Percentiles rank a stretch among this genome's conserved stretches.
These are phyloP conservation scores for Chaunax sp. DNA, from an alignment of 2,797 vertebrate genomes.

Conservation along the genomic window DNA sequence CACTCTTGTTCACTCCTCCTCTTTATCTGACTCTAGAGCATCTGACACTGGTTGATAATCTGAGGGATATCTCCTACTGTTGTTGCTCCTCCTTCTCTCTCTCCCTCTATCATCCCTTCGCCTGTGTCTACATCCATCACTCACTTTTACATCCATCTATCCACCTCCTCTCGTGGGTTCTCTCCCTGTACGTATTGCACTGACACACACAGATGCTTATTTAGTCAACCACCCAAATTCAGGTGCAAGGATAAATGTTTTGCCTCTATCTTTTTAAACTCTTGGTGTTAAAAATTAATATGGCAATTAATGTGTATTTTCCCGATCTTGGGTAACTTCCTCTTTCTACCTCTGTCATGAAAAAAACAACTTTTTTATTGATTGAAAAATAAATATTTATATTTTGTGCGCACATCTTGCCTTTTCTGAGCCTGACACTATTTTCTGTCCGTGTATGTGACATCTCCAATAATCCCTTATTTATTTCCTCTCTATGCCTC, in stretches of 20 bases:
- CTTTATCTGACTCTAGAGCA: slow-evolving; percentile 64
- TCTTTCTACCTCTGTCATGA: no score
- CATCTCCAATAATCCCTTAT: slow-evolving; percentile 65
- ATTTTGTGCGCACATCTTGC: slow-evolving; percentile 9
- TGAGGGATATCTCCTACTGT: slow-evolving; percentile 64
- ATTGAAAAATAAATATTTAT: no score
- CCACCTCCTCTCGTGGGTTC: not conserved
- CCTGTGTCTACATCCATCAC: slow-evolving; percentile 47
- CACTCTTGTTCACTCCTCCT: slow-evolving; percentile 55
- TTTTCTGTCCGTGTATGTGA: slow-evolving; percentile 49
- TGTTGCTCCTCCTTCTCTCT: slow-evolving; percentile 74
- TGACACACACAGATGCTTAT: not conserved
- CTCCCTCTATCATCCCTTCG: slow-evolving; percentile 46
- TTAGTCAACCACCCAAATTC: not conserved
- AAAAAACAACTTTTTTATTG: no score
- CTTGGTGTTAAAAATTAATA: no score
- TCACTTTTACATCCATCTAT: slow-evolving; percentile 37
- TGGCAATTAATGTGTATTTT: not conserved
- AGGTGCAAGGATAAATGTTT: not conserved
- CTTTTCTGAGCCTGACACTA: slow-evolving; percentile 30
- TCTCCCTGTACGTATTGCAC: not conserved
- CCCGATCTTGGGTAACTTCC: not conserved
- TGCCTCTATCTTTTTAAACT: not conserved
- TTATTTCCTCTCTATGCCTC: slow-evolving; percentile 42
- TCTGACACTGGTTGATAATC: slow-evolving; percentile 76